Percentiles rank a stretch among this genome's conserved stretches.
phyloP scores from a whole-genome alignment of 2,797 vertebrate genomes.

The Urophycis tenuis region DNA sequence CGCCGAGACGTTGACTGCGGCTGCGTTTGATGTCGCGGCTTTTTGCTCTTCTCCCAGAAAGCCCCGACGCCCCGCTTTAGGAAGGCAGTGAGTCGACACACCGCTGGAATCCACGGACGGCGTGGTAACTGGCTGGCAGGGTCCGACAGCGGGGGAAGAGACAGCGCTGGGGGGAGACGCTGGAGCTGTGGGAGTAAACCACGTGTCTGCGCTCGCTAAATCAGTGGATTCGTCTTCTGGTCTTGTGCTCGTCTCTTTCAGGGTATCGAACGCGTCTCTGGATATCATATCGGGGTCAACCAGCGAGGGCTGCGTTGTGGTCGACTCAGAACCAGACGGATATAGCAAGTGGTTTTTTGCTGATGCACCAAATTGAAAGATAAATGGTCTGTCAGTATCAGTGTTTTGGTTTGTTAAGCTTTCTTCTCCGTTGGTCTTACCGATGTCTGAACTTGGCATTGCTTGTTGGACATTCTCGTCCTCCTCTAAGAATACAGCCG shows the following conservation, averaged over 20 bases:
- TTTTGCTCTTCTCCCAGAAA: slow-evolving; percentile 31
- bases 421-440: not conserved
- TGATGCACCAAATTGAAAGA: not conserved
- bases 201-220: slow-evolving; percentile 23
- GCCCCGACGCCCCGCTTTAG: slow-evolving; percentile 26
- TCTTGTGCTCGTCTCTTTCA: slow-evolving; percentile 23
- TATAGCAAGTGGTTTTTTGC: not conserved
- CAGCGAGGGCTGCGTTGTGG: not conserved
- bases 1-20: slow-evolving; percentile 32
- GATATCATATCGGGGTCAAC: slow-evolving; percentile 1
- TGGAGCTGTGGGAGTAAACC: slow-evolving; percentile 10
- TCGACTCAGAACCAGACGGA: not conserved
- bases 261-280: not conserved
- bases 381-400: not conserved
- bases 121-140: slow-evolving; percentile 24
- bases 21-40: slow-evolving; percentile 29
- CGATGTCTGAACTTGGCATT: not conserved
- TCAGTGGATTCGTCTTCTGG: slow-evolving; percentile 38
- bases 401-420: not conserved
- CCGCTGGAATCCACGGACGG: slow-evolving; percentile 31
- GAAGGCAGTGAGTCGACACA: slow-evolving; percentile 3
- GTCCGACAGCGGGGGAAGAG: slow-evolving; percentile 27
- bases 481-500: not conserved
- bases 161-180: slow-evolving; percentile 19
- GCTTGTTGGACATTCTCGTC: not conserved